Conservation (phyloP, 2,888 invertebrate genomes). For the Agrochola lychnidis region DNA sequence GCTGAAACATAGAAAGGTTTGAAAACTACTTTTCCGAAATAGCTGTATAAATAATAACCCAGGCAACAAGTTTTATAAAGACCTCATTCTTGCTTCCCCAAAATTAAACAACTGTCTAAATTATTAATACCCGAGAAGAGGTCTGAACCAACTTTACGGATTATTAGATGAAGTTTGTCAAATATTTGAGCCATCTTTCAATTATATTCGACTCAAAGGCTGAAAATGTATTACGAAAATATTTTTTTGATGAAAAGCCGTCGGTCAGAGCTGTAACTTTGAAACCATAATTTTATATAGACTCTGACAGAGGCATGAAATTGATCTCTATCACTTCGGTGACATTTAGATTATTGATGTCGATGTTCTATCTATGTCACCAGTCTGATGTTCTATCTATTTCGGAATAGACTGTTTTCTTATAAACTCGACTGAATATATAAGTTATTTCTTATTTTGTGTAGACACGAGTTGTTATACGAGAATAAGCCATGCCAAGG, state of each 20-base stretch:
- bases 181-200: conserved; percentile 30
- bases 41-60: background rate
- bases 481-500: no score
- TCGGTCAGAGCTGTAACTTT: background rate
- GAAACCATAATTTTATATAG: background rate
- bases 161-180: conserved; percentile 27
- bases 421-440: background rate
- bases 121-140: conserved; percentile 28
- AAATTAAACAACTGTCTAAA: conserved; percentile 10
- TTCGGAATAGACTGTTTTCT: background rate
- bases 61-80: background rate
- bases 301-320: background rate
- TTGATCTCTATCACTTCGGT: background rate
- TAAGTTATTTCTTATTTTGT: background rate
- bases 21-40: background rate
- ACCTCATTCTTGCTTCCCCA: background rate
- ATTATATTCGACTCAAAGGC: conserved; percentile 26
- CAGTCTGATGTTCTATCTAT: background rate
- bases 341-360: background rate
- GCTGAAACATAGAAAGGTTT: background rate
- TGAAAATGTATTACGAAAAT: conserved; percentile 20
- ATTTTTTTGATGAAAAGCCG: conserved; percentile 12
- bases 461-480: no score
- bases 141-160: background rate
- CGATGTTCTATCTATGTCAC: background rate